Percentiles rank a stretch among this genome's conserved stretches.
Evolutionary conservation across 2,113 vertebrate genomes (phyloP).

Genomic region (Hippopotamus amphibius): DNA sequence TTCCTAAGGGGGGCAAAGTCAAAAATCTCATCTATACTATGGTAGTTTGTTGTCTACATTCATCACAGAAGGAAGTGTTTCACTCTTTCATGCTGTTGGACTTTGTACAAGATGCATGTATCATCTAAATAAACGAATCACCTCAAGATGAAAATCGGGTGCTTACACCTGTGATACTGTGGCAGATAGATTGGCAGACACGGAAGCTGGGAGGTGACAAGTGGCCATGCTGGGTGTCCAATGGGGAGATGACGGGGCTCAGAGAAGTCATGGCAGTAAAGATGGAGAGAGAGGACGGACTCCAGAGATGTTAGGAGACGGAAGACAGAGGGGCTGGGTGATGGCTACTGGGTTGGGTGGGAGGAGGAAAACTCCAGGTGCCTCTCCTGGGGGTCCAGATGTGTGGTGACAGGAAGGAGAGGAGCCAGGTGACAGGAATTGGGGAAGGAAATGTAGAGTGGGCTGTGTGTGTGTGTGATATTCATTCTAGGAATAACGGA

Average conservation of each 20-base stretch:
- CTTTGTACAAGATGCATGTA: background rate
- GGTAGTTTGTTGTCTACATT: background rate
- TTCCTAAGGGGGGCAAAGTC: background rate
- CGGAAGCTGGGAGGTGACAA: background rate
- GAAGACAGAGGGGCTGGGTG: background rate
- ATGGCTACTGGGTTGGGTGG: background rate
- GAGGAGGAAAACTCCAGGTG: background rate
- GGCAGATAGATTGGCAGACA: background rate
- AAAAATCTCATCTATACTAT: background rate
- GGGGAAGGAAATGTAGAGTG: background rate
- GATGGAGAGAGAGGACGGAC: background rate
- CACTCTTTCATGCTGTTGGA: background rate
- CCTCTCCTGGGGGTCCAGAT: background rate
- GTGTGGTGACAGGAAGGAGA: background rate
- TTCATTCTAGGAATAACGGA: background rate
- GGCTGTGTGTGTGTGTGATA: background rate
- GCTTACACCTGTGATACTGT: background rate
- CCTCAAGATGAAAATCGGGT: background rate
- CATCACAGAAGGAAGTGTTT: background rate
- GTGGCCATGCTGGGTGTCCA: background rate
- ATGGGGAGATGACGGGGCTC: background rate
- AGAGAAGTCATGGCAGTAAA: background rate
- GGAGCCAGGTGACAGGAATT: background rate
- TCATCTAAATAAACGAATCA: background rate
- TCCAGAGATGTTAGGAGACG: background rate